Base-by-base conservation (phyloP, 2,888 invertebrate genomes). In the Ichneumon xanthorius region DNA sequence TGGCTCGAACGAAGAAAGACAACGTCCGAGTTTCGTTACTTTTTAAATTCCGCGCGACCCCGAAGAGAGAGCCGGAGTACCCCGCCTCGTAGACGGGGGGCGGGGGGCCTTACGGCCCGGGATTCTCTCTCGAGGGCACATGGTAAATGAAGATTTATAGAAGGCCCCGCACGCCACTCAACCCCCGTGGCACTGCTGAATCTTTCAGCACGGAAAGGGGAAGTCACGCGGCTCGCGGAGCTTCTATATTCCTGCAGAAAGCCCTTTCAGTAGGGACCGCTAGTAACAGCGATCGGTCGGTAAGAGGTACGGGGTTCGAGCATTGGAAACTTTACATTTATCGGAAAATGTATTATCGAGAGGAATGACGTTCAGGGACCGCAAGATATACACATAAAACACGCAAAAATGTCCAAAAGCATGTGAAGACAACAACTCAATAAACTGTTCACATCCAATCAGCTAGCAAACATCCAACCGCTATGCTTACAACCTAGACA, bases 101-200 rank as follows among this genome's bases (percentile, higher is more conserved):
- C 2, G 40, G 78, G 72, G 75, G 30, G 71, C 48, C 76, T 71
- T 71, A 65, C 76, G 65, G 53, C 40, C 72, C 84, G 68, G 80
- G 84, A 73, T 40, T 40, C 72, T 45, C 67, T 61, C 72, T 70
- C 70, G 76, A 68, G 50, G 72, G 55, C 79, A 37, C 80, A 77
- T 88, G 84, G 87, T 91, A 91, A 92, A 91, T 91, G 91, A 92
- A 92, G 91, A 91, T 91, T 92, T 91, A 91, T 92, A 89, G 91
- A 87, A 83, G 89, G 86, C 88, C 86, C 88, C 89, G 87, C 88
- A 89, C 89, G 88, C 90, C 89, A 89, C 87, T 89, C 87, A 84
- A 84, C 75, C 71, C 80, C 65, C 48, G 30, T 58, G 67, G 68
- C 40, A 67, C 65, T 55, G 68, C 61, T 19, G 67, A 61, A 71